These are phyloP conservation scores for Pseudonaja textilis DNA, from an alignment of 2,113 vertebrate genomes.

Conservation along the genomic window DNA sequence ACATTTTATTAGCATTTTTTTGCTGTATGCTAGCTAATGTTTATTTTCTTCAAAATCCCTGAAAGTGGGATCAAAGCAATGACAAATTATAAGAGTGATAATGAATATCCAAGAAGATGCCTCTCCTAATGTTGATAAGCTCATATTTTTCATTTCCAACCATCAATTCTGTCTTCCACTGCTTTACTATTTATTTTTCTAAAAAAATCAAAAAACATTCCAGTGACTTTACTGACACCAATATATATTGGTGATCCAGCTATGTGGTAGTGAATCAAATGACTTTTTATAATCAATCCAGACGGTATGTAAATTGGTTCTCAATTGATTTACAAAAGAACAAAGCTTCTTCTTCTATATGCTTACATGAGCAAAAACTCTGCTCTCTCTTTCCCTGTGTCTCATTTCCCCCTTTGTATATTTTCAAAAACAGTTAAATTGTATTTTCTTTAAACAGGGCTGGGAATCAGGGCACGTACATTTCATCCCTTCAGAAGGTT, in stretches of 20 bases:
- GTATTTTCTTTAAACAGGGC: background rate
- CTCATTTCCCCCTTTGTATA: background rate
- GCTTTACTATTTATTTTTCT: background rate
- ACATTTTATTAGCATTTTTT: background rate
- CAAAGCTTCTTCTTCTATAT: background rate
- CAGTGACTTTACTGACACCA: background rate
- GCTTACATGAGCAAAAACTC: background rate
- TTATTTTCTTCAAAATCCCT: background rate
- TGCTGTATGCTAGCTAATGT: background rate
- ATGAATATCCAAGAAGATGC: background rate
- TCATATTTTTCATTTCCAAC: background rate
- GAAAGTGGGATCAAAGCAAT: background rate
- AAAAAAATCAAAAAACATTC: background rate
- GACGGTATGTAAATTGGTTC: background rate
- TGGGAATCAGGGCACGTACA: background rate
- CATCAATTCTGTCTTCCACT: background rate
- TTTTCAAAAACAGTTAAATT: background rate
- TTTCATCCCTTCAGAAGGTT: background rate
- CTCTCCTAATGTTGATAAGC: background rate
- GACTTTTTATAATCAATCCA: background rate
- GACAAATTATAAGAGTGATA: background rate
- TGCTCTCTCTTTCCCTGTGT: background rate
- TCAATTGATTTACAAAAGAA: background rate
- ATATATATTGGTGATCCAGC: background rate
- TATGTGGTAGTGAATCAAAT: background rate